Conservation (phyloP, 2,888 invertebrate genomes). For the Sericinus montela region DNA sequence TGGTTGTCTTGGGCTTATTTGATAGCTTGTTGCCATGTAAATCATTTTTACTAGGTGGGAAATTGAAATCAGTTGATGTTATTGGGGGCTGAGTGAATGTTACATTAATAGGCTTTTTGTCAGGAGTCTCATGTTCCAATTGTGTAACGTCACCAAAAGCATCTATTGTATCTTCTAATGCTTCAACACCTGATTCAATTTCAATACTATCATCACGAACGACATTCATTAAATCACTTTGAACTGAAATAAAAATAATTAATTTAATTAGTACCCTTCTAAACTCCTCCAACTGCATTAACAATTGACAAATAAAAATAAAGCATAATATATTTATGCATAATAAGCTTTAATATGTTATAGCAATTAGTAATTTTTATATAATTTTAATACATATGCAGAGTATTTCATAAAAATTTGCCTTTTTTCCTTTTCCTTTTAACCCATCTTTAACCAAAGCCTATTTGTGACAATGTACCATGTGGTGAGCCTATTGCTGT, state of each 20-base stretch:
- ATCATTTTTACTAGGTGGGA: conserved; percentile 54
- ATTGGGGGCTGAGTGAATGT: conserved; percentile 27
- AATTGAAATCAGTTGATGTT: conserved; percentile 39
- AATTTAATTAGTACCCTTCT: too few species aligned
- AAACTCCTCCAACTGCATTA: too few species aligned
- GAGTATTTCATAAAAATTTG: too few species aligned
- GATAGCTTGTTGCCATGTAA: conserved; percentile 27
- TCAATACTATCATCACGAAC: conserved; percentile 51
- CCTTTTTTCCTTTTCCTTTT: too few species aligned
- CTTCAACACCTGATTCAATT: conserved; percentile 75
- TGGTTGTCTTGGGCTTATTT: conserved; percentile 38
- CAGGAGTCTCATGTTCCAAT: conserved; percentile 28
- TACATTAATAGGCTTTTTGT: conserved; percentile 31
- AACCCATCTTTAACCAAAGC: too few species aligned
- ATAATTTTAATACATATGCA: too few species aligned
- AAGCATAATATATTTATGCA: too few species aligned
- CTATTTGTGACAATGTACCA: too few species aligned
- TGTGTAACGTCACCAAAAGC: conserved; percentile 48
- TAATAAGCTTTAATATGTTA: too few species aligned
- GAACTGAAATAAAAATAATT: conserved; percentile 29
- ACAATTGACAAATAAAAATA: too few species aligned
- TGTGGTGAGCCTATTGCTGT: too few species aligned
- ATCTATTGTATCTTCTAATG: conserved; percentile 67
- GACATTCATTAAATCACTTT: conserved; percentile 48
- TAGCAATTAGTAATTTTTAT: too few species aligned